phyloP scores from a whole-genome alignment of 2,113 vertebrate genomes.

The Galeopterus variegatus region DNA sequence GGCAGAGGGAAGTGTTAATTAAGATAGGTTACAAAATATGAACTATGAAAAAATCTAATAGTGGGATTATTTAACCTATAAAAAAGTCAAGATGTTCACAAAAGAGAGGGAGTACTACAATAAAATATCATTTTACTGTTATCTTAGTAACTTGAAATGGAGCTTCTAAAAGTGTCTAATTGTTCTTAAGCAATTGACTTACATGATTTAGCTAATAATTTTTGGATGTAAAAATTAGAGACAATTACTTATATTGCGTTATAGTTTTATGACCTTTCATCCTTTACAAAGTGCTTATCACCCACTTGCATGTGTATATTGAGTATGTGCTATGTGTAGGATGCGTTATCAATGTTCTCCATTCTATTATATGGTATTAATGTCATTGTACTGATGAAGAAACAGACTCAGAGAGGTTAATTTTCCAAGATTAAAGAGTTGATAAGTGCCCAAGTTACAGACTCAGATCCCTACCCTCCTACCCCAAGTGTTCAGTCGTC shows the following conservation, averaged over 20 bases:
- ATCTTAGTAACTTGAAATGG: slow-evolving; percentile 18
- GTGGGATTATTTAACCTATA: neutral
- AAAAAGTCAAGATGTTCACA: neutral
- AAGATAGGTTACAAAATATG: neutral
- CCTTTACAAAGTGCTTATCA: neutral
- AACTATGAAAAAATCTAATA: neutral
- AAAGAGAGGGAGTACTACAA: neutral
- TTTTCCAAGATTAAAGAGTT: neutral
- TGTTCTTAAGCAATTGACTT: neutral
- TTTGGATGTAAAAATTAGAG: neutral
- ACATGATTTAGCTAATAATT: neutral
- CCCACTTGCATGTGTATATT: neutral
- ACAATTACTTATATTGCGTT: neutral
- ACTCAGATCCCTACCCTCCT: neutral
- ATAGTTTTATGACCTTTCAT: neutral
- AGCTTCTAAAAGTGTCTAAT: neutral
- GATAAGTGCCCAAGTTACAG: neutral
- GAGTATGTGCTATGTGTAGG: neutral
- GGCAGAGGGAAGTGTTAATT: neutral
- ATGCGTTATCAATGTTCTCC: neutral
- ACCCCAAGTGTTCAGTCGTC: neutral
- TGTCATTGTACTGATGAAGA: neutral
- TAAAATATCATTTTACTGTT: slow-evolving; percentile 12
- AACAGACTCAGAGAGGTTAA: neutral
- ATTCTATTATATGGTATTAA: neutral